A percentile compares a stretch with the other conserved stretches of the same genome.
Conservation (phyloP, 2,113 vertebrate species). For the Gila orcuttii region DNA sequence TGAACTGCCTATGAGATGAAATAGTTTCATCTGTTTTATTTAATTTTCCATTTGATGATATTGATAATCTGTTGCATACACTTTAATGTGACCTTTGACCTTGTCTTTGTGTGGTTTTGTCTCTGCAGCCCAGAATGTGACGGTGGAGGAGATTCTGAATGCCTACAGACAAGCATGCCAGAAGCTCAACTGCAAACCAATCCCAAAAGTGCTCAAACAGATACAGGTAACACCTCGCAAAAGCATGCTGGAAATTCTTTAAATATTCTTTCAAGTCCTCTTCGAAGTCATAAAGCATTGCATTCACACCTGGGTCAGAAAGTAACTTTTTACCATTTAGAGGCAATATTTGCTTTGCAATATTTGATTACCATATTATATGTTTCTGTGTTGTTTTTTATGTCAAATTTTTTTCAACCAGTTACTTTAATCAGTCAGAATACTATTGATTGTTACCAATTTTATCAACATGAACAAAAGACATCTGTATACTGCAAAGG, state of each 20-base stretch:
- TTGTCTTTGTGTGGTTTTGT: slow-evolving; percentile 43
- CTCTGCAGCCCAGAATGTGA: slow-evolving; percentile 90
- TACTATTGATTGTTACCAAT: too few relatives aligned
- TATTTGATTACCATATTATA: too few relatives aligned
- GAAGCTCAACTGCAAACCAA: slow-evolving; percentile 93
- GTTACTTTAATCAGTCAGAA: too few relatives aligned
- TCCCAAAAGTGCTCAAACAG: slow-evolving; percentile 90
- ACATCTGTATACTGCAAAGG: too few relatives aligned
- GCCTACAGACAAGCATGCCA: slow-evolving; percentile 92
- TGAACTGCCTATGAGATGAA: too few relatives aligned
- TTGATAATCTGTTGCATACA: neutral
- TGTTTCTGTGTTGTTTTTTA: too few relatives aligned
- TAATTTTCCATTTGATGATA: neutral
- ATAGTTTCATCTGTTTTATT: neutral
- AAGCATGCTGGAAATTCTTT: neutral
- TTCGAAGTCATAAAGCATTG: too few relatives aligned
- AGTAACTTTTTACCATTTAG: too few relatives aligned
- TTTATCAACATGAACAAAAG: too few relatives aligned
- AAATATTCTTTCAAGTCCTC: neutral
- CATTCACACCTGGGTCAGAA: too few relatives aligned
- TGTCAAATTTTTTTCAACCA: too few relatives aligned
- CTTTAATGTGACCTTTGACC: slow-evolving; percentile 22
- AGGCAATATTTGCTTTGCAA: too few relatives aligned
- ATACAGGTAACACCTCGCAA: slow-evolving; percentile 81
- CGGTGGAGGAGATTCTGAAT: slow-evolving; percentile 85